Conservation (phyloP, 2,888 invertebrate genomes). For the Dolichopus griseipennis region DNA sequence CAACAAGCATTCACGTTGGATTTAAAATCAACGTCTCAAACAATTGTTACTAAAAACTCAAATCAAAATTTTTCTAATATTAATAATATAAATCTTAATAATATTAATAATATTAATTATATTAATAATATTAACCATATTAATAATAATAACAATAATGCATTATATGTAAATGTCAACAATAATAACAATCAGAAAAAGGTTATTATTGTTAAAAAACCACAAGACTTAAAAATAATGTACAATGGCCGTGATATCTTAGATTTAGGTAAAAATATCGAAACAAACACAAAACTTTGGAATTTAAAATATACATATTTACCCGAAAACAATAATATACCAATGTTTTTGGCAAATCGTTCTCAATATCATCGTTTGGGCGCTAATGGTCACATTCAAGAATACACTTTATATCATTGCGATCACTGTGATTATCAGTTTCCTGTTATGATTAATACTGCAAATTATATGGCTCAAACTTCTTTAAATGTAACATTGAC, state of each 20-base stretch:
- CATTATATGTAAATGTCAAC: background rate
- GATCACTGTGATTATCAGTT: slow-evolving; percentile 47
- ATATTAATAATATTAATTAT: background rate
- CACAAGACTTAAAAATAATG: slow-evolving; percentile 38
- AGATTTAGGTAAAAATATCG: slow-evolving; percentile 51
- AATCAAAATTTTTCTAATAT: background rate
- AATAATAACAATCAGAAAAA: slow-evolving; percentile 1
- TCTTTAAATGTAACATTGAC: slow-evolving; percentile 23
- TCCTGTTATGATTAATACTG: slow-evolving; percentile 26
- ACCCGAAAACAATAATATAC: slow-evolving; percentile 50
- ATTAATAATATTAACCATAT: background rate
- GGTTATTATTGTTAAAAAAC: slow-evolving; percentile 12
- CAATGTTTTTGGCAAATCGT: slow-evolving; percentile 54
- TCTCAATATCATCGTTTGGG: slow-evolving; percentile 54
- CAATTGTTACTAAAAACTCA: slow-evolving; percentile 1
- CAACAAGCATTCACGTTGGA: slow-evolving; percentile 11
- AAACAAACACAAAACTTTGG: slow-evolving; percentile 44
- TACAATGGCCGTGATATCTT: slow-evolving; percentile 51
- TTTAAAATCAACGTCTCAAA: background rate
- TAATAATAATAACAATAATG: slow-evolving; percentile 8
- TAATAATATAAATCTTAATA: background rate
- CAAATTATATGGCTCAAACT: slow-evolving; percentile 25
- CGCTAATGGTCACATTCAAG: slow-evolving; percentile 48
- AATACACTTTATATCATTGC: slow-evolving; percentile 51
- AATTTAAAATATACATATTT: slow-evolving; percentile 48